Base-by-base conservation (phyloP, 2,797 vertebrate genomes). In the Sebastes vulpes region DNA sequence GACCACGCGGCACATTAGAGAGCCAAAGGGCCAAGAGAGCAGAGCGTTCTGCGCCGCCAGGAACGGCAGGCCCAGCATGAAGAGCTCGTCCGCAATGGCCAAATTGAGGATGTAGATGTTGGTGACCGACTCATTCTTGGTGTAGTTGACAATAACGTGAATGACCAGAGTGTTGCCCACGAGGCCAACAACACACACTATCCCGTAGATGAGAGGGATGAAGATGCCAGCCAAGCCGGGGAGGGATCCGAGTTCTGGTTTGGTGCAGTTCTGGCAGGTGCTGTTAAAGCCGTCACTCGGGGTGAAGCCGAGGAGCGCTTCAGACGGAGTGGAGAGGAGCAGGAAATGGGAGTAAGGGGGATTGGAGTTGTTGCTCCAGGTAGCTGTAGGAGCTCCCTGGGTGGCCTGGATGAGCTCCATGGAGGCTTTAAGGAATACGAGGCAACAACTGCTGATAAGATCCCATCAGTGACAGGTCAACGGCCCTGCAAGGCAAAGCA, bases 81-180 rank as follows among this genome's bases (percentile, higher is more conserved):
- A 97, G 4, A 99, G 97, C 9, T 99, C 97, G 0, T 99, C 98
- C 0, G 98, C 98, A 6, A 99, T 95, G 0, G 98, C 98, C 18
- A 99, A 85, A 73, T 99, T 99, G 26, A 99, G 95, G 92, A 99
- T 99, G 92, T 99, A 99, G 83, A 98, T 98, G 87, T 99, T 98
- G 88, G 98, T 99, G 77, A 98, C 98, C 0, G 98, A 99, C 82
- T 98, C 97, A 68, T 97, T 97, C 82, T 97, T 97, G 83, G 50
- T 52, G 50, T 98, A 97, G 6, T 97, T 96, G 77, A 99, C 90
- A 1, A 99, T 96, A 29, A 99, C 97, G 0, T 99, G 98, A 70
- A 99, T 99, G 90, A 99, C 98, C 87, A 99, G 85, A 0, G 96
- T 94, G 83, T 99, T 99, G 21, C 98, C 98, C 0, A 97, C 95